Base-by-base conservation (phyloP, 2,113 vertebrate genomes). In the Taxidea taxus region DNA sequence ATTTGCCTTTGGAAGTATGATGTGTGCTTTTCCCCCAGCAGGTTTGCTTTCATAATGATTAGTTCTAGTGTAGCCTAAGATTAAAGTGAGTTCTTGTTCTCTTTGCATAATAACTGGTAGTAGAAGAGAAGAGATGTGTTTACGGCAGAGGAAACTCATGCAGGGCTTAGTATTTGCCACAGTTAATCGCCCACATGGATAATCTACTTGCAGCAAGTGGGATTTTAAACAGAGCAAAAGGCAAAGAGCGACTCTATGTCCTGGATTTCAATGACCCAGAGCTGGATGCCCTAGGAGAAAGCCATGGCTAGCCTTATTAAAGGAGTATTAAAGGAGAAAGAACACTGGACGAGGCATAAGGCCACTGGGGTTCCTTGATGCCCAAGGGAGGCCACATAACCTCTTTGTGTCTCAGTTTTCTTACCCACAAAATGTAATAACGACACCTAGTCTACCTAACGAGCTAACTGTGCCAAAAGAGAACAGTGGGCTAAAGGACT, bases 31-130 rank as follows among this genome's bases (percentile, higher is more conserved):
- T 16, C 64, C 82, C 86, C 75, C 54, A 77, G 92, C 42, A 74
- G 90, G 90, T 86, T 94, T 96, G 84, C 94, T 96, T 93, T 95
- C 74, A 94, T 68, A 80, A 96, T 44, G 78, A 78, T 88, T 90
- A 95, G 87, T 87, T 95, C 58, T 72, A 85, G 87, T 84, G 92
- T 60, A 62, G 85, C 78, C 74, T 91, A 96, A 78, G 78, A 82
- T 74, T 87, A 97, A 95, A 96, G 83, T 25, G 75, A 87, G 44
- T 84, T 94, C 89, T 49, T 44, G 93, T 96, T 97, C 97, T 86
- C 91, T 81, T 86, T 89, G 49, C 44, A 80, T 60, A 93, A 89
- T 80, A 78, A 29, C 78, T 91, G 68, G 78, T 16, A 56, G 78
- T 29, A 91, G 91, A 92, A 86, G 77, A 85, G 44, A 13, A 91